Evolutionary conservation across 1,140 invertebrate species (phyloP).

Genomic region (Brachionus rotundiformis): DNA sequence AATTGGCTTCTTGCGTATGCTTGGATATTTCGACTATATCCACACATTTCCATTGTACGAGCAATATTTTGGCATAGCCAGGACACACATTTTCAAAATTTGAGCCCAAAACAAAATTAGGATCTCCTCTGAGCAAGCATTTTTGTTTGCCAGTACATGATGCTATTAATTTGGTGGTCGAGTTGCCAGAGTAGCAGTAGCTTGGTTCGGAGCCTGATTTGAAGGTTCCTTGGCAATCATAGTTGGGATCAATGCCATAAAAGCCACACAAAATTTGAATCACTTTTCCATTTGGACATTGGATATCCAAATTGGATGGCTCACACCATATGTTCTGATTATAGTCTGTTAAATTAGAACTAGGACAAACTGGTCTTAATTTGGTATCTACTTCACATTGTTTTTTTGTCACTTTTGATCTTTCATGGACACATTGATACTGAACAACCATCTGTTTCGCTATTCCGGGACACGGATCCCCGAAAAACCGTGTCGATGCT

Average conservation of each 20-base stretch:
- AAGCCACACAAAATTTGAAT: slow-evolving; percentile 24
- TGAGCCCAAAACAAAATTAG: slow-evolving; percentile 35
- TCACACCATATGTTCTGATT: slow-evolving; percentile 38
- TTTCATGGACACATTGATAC: neutral
- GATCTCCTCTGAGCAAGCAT: slow-evolving; percentile 34
- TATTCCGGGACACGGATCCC: slow-evolving; percentile 26
- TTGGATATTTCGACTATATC: neutral
- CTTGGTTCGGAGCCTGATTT: slow-evolving; percentile 24
- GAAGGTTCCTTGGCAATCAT: slow-evolving; percentile 24
- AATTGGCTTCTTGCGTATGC: no score
- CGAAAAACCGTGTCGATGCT: neutral
- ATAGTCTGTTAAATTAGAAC: neutral
- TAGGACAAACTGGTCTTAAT: neutral
- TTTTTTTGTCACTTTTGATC: neutral
- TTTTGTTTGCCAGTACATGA: slow-evolving; percentile 5
- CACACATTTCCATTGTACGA: slow-evolving; percentile 41
- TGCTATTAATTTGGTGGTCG: neutral
- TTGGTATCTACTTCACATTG: neutral
- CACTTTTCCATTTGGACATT: slow-evolving; percentile 9
- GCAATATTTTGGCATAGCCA: slow-evolving; percentile 28
- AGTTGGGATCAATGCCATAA: slow-evolving; percentile 34
- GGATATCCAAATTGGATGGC: neutral
- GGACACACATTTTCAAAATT: slow-evolving; percentile 30
- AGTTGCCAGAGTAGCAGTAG: slow-evolving; percentile 41
- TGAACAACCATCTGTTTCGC: slow-evolving; percentile 36